phyloP scores from a whole-genome alignment of 2,113 vertebrate species.

The Tragelaphus strepsiceros region DNA sequence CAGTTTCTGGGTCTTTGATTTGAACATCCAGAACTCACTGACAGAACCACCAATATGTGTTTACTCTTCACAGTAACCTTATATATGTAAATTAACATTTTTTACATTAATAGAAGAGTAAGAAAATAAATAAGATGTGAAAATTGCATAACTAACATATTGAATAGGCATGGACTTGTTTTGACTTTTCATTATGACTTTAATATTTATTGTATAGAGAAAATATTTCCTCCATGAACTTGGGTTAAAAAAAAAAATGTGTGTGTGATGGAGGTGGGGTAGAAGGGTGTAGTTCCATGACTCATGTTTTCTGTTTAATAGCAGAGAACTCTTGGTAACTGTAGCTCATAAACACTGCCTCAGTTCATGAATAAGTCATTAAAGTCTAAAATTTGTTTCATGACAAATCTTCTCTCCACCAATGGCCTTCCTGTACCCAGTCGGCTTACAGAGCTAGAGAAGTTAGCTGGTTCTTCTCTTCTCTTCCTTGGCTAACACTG shows the following conservation, averaged over 20 bases:
- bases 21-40: neutral
- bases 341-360: neutral
- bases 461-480: neutral
- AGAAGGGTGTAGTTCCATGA: neutral
- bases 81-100: neutral
- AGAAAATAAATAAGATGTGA: neutral
- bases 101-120: neutral
- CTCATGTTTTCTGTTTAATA: neutral
- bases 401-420: neutral
- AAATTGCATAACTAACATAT: neutral
- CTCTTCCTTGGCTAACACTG: neutral
- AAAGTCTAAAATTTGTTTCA: neutral
- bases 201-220: neutral
- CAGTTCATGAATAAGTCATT: neutral
- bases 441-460: neutral
- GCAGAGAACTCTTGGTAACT: neutral
- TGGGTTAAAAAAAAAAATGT: neutral
- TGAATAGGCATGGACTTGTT: neutral
- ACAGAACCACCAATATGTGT: neutral
- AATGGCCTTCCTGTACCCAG: fast-evolving
- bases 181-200: neutral
- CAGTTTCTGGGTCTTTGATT: neutral
- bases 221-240: neutral
- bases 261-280: neutral
- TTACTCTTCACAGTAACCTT: neutral